Evolutionary conservation across 2,113 vertebrate genomes (phyloP).

Genomic region (Cephalopholis sonnerati): DNA sequence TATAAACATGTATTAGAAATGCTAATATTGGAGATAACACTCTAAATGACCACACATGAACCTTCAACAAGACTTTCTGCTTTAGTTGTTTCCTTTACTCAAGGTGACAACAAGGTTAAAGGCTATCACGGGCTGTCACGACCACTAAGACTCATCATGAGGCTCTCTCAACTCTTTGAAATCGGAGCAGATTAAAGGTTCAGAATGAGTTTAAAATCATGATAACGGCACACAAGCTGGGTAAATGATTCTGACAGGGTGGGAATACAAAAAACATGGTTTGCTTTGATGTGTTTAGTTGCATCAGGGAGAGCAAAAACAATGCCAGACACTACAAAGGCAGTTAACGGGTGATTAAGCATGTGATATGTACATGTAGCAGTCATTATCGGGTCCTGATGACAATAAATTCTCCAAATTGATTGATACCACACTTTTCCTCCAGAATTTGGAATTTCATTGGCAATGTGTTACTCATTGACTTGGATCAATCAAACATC

Average conservation of each 20-base stretch:
- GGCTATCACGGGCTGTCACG: conserved; percentile 27
- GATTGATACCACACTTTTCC: background rate
- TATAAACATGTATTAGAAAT: background rate
- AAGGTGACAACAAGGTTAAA: background rate
- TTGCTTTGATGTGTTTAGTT: background rate
- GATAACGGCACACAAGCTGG: background rate
- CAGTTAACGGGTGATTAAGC: background rate
- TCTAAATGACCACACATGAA: background rate
- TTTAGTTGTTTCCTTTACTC: no score
- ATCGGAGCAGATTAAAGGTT: background rate
- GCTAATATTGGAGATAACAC: no score
- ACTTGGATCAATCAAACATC: background rate
- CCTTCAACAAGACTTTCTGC: no score
- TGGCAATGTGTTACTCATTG: background rate
- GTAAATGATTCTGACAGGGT: background rate
- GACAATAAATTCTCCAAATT: background rate
- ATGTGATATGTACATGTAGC: background rate
- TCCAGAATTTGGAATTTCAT: background rate
- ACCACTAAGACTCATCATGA: background rate
- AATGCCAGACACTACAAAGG: background rate
- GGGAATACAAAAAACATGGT: background rate
- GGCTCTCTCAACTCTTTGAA: conserved; percentile 14
- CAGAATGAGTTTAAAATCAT: background rate
- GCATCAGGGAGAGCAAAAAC: background rate
- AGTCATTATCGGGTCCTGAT: background rate